Conservation (phyloP, 2,888 invertebrate genomes). For the Phorcus lineatus region DNA sequence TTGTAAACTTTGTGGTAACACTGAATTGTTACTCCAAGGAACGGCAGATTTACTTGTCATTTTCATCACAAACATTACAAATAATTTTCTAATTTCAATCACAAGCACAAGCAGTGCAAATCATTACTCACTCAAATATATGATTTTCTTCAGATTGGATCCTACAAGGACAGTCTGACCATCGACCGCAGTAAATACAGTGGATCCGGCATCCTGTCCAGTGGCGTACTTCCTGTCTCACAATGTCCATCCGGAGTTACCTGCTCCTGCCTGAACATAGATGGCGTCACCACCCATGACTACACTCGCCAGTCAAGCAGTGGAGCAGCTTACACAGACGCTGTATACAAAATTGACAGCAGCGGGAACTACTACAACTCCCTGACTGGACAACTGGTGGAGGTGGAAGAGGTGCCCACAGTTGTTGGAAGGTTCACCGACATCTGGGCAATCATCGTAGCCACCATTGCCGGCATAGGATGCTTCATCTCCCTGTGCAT, state of each 20-base stretch:
- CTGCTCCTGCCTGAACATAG: constrained; percentile 53
- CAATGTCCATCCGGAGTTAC: constrained; percentile 57
- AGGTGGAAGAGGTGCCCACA: constrained; percentile 48
- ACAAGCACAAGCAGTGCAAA: too few species aligned
- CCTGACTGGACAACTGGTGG: constrained; percentile 52
- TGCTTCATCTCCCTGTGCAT: constrained; percentile 73
- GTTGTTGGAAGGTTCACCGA: constrained; percentile 62
- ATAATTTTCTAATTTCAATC: too few species aligned
- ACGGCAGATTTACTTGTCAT: too few species aligned
- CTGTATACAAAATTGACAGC: constrained; percentile 44
- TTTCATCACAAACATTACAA: too few species aligned
- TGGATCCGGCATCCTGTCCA: constrained; percentile 49
- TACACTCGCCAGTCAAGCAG: not conserved
- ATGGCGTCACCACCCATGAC: not conserved
- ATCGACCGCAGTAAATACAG: constrained; percentile 48
- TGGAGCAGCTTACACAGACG: constrained; percentile 34
- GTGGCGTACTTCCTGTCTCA: constrained; percentile 53
- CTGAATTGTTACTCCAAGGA: too few species aligned
- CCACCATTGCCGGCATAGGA: constrained; percentile 73
- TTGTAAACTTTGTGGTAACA: too few species aligned
- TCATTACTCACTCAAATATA: not conserved
- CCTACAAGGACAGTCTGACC: constrained; percentile 51
- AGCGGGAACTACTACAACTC: constrained; percentile 66
- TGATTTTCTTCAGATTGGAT: constrained; percentile 58
- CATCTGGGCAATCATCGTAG: constrained; percentile 74